Base-by-base conservation (phyloP, 2,113 vertebrate species). In the Cololabis saira region DNA sequence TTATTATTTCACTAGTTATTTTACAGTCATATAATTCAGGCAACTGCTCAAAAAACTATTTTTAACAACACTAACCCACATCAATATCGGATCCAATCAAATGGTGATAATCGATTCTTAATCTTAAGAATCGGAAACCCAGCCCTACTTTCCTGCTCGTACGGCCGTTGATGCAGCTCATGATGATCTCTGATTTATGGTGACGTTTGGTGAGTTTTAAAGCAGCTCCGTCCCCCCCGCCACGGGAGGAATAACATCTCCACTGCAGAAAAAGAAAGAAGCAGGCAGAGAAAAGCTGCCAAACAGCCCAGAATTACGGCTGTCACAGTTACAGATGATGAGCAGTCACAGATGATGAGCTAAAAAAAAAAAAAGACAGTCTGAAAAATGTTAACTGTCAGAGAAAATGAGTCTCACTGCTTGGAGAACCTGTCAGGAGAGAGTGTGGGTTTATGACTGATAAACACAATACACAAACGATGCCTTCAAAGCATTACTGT, bases 341-440 rank as follows among this genome's bases (percentile, higher is more conserved):
- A 74, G 51, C 64, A 50, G 64, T 67, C 72, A 56, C 72, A 43
- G 57, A 55, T 54, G 71, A 66, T 44, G 57, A 66, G 55, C 71
- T 60, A 40, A 74, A 60, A 48, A 64, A 73, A 43, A 66, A 52
- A 40, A 64, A 66, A 30, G 19, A 43, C 41, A 22, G 54, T 51
- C 27, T 22, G 64, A 62, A 62, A 75, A 69, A 76, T 63, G 73
- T 52, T 57, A 62, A 68, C 64, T 68, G 65, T 76, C 72, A 68
- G 52, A 57, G 65, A 57, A 68, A 75, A 68, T 68, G 72, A 75
- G 72, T 51, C 65, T 50, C 52, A 5, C 33, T 51, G 47, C 72
- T 51, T 52, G 44, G 52, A 62, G 58, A 57, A 55, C 9, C 65
- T 17, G 64, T 62, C 58, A 62, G 8, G 45, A 62, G n/a, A 48